These are phyloP conservation scores for Drosophila neonasuta DNA, from an alignment of 2,888 invertebrate genomes.

Conservation along the genomic window DNA sequence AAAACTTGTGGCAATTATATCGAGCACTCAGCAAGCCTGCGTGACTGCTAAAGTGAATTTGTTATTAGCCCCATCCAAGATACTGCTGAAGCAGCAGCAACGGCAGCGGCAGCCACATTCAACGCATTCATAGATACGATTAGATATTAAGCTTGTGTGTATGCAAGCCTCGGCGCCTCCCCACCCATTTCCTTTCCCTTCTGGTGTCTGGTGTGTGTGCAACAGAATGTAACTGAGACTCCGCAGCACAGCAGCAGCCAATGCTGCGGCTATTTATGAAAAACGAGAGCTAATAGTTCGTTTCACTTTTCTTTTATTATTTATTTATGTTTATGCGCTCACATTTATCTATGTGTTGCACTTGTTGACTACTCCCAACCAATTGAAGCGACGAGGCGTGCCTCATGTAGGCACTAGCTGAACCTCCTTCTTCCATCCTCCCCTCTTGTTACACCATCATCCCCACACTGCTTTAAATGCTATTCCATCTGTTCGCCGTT, in stretches of 20 bases:
- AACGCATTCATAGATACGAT: slow-evolving; percentile 25
- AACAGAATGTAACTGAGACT: slow-evolving; percentile 71
- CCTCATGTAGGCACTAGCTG: slow-evolving; percentile 31
- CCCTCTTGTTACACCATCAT: not conserved
- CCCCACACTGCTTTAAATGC: slow-evolving; percentile 3
- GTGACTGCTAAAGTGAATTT: slow-evolving; percentile 66
- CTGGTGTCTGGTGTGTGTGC: slow-evolving; percentile 50
- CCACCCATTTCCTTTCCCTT: not conserved
- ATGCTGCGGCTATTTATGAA: slow-evolving; percentile 56
- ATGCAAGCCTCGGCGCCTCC: slow-evolving; percentile 1
- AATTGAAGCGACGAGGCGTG: slow-evolving; percentile 60
- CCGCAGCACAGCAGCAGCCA: slow-evolving; percentile 7
- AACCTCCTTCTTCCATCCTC: not conserved
- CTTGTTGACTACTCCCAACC: slow-evolving; percentile 54
- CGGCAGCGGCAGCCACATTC: slow-evolving; percentile 23
- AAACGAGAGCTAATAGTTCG: slow-evolving; percentile 77
- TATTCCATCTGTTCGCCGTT: slow-evolving; percentile 10
- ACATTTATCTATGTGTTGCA: slow-evolving; percentile 42
- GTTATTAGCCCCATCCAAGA: slow-evolving; percentile 63
- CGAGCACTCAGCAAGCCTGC: slow-evolving; percentile 46
- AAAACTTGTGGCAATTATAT: slow-evolving; percentile 54
- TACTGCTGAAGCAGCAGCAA: slow-evolving; percentile 34
- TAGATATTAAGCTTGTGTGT: not conserved
- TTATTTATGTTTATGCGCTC: slow-evolving; percentile 51
- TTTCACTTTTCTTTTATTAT: slow-evolving; percentile 77